Evolutionary conservation across 2,113 vertebrate genomes (phyloP), one percentile per base, ranked within the genome.

Genomic region (Pangasianodon gigas): DNA sequence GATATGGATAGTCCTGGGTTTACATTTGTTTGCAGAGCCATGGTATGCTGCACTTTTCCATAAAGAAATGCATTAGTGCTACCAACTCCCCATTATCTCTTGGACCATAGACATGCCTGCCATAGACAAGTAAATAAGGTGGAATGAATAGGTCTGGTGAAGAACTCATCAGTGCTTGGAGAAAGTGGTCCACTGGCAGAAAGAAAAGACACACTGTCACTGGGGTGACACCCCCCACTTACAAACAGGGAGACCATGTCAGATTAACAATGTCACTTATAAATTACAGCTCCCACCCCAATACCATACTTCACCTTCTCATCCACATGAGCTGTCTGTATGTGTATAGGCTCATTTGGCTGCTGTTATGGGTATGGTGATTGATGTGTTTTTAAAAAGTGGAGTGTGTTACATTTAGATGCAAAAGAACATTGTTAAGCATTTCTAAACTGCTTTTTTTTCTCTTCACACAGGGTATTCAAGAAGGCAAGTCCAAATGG

Each of bases 401-500:
- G 7, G 24, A 69, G 41, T 77, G 3, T 29, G 11, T 29, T 51
- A 29, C 2, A n/a, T 81, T 29, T 54, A 81, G 29, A 32, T 32
- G 10, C 11, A 46, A 77, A 46, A 44, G 6, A 46, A 44, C 74
- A 81, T 81, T 81, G 11, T 3, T 79, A 32, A 32, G 18, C 16
- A 32, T 56, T 56, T 52, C 79, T 58, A 24, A 83, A 83, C 18
- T 58, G 32, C 1, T 44, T 44, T n/a, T n/a, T 84, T 58, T 1
- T 44, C n/a, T 91, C 94, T 93, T 77, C 37, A 32, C 74, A 86
- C 95, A 98, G 97, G 91, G 97, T 98, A 46, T 98, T 98, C 94
- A 98, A 98, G 94, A 98, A 98, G 90, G 97, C 97, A 29, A 98
- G 97, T 93, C 97, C 97, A 0, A 98, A 98, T 93, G 96, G 96